phyloP scores from a whole-genome alignment of 2,888 invertebrate genomes.

The Drosophila flavopinicola region DNA sequence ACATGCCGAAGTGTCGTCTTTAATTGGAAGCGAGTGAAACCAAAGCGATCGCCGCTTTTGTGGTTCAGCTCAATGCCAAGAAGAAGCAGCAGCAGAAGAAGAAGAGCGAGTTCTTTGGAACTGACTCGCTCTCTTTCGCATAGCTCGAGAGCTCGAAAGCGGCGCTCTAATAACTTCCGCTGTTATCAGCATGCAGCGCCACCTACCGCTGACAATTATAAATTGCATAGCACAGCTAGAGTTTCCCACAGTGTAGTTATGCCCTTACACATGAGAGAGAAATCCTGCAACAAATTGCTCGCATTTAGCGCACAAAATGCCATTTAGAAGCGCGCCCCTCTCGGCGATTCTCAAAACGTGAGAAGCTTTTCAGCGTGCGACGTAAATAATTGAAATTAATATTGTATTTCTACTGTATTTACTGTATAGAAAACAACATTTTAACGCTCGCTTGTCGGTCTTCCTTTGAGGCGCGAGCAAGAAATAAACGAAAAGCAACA shows the following conservation, averaged over 20 bases:
- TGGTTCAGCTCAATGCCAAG: slow-evolving; percentile 46
- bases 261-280: slow-evolving; percentile 19
- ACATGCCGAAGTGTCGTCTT: slow-evolving; percentile 80
- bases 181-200: slow-evolving; percentile 67
- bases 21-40: slow-evolving; percentile 69
- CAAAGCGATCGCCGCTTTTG: slow-evolving; percentile 50
- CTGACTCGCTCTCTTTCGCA: slow-evolving; percentile 53
- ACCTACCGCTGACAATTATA: slow-evolving; percentile 74
- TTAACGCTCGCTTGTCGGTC: slow-evolving; percentile 65
- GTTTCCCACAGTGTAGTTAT: slow-evolving; percentile 59
- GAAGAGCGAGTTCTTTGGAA: slow-evolving; percentile 73
- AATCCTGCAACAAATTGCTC: slow-evolving; percentile 76
- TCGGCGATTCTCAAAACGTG: slow-evolving; percentile 42
- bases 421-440: slow-evolving; percentile 61
- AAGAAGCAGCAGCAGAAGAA: slow-evolving; percentile 25
- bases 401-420: slow-evolving; percentile 65
- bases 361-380: slow-evolving; percentile 37
- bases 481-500: neutral
- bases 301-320: slow-evolving; percentile 78
- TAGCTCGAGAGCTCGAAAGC: slow-evolving; percentile 52
- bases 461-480: slow-evolving; percentile 53
- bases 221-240: slow-evolving; percentile 35
- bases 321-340: slow-evolving; percentile 43
- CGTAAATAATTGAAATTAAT: slow-evolving; percentile 79
- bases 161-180: slow-evolving; percentile 74